Percentiles rank a stretch among this genome's conserved stretches.
phyloP scores from a whole-genome alignment of 2,888 invertebrate species.

The Tineola bisselliella region DNA sequence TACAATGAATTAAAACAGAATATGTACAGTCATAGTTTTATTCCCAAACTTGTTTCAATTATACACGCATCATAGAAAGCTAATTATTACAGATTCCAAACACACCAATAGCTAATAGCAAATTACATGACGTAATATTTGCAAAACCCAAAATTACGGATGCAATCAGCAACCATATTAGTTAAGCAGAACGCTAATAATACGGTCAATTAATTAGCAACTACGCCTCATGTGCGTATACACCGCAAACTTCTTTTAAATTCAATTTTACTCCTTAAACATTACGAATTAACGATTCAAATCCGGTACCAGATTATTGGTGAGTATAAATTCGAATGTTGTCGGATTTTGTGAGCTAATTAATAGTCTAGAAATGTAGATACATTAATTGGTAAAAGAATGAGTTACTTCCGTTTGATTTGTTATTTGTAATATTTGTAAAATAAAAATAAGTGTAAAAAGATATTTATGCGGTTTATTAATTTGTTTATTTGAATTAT shows the following conservation, averaged over 20 bases:
- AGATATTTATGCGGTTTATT: too few species aligned
- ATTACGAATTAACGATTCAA: not conserved
- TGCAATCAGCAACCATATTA: slow-evolving; percentile 9
- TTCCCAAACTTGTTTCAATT: too few species aligned
- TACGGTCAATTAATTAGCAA: slow-evolving; percentile 58
- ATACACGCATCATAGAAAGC: too few species aligned
- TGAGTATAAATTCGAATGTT: not conserved
- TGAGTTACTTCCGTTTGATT: not conserved
- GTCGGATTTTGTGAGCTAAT: not conserved
- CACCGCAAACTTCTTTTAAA: not conserved
- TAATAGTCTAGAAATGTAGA: not conserved
- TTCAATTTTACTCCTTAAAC: not conserved
- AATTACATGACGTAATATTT: slow-evolving; percentile 3
- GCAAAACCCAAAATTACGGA: slow-evolving; percentile 8
- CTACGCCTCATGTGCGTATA: slow-evolving; percentile 34
- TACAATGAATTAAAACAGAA: too few species aligned
- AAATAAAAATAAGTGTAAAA: too few species aligned
- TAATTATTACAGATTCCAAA: not conserved
- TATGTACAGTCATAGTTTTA: too few species aligned
- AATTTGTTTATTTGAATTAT: too few species aligned
- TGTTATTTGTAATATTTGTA: too few species aligned
- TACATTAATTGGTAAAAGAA: not conserved
- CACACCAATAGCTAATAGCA: not conserved
- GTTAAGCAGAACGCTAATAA: slow-evolving; percentile 30
- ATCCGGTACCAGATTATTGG: not conserved